phyloP scores from a whole-genome alignment of 2,797 vertebrate species.

The Tokudaia muenninki region DNA sequence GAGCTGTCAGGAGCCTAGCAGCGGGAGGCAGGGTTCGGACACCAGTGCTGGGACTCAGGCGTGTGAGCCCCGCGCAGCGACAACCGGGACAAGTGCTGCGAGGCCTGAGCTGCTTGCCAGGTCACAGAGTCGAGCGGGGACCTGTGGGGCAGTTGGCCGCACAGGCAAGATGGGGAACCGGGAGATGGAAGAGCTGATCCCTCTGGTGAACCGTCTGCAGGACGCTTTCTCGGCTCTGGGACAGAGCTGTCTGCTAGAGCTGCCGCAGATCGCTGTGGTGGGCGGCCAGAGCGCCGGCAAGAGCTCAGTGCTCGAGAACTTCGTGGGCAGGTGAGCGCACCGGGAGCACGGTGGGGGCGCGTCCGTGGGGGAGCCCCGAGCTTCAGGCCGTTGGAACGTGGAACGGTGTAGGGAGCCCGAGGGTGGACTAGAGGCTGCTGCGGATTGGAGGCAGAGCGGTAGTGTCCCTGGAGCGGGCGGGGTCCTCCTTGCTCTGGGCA shows the following conservation, averaged over 20 bases:
- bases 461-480: conserved; percentile 48
- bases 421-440: not conserved
- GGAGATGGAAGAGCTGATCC: conserved; percentile 97
- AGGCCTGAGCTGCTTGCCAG: not conserved
- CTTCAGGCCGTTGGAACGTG: conserved; percentile 18
- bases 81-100: not conserved
- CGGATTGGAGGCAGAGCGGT: not conserved
- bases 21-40: conserved; percentile 87
- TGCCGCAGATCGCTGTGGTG: conserved; percentile 97
- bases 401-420: not conserved
- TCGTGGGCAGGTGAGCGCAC: conserved; percentile 94
- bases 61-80: not conserved
- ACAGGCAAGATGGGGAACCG: conserved; percentile 81
- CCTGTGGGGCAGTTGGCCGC: not conserved
- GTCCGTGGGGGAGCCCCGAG: not conserved
- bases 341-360: not conserved
- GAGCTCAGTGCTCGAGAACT: conserved; percentile 98
- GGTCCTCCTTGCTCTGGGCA: conserved; percentile 21
- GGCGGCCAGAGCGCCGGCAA: conserved; percentile 97
- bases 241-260: conserved; percentile 95
- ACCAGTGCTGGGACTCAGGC: conserved; percentile 86
- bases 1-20: conserved; percentile 85
- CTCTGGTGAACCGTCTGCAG: conserved; percentile 96
- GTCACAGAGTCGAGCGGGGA: not conserved
- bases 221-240: conserved; percentile 96